A percentile compares a stretch with the other conserved stretches of the same genome.
These are phyloP conservation scores for Caenorhabditis auriculariae DNA, from an alignment of 2,888 invertebrate species.

Conservation along the genomic window DNA sequence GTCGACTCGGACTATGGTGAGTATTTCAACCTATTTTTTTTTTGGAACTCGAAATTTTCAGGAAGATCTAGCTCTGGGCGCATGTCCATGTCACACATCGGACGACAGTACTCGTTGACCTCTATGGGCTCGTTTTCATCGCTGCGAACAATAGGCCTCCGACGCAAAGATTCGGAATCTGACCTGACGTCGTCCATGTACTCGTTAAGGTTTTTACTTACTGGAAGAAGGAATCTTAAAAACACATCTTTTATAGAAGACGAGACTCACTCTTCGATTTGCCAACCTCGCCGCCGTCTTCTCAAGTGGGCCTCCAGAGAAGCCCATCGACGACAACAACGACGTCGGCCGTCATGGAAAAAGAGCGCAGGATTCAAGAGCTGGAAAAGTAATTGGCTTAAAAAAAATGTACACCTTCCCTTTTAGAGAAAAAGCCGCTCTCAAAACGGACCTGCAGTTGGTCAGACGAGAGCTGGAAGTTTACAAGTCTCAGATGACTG, in stretches of 20 bases:
- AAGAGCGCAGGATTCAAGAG: constrained; percentile 47
- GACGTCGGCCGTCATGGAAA: constrained; percentile 44
- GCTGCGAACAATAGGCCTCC: constrained; percentile 33
- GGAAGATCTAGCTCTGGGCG: constrained; percentile 31
- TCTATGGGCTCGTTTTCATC: constrained; percentile 42
- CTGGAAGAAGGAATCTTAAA: too few species aligned
- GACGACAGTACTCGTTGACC: constrained; percentile 43
- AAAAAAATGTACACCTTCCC: not conserved
- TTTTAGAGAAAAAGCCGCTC: constrained; percentile 27
- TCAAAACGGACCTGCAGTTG: constrained; percentile 50
- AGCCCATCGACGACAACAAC: constrained; percentile 42
- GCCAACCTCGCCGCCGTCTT: constrained; percentile 12
- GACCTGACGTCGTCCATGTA: constrained; percentile 38
- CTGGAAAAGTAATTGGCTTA: constrained; percentile 35
- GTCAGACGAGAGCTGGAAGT: constrained; percentile 54
- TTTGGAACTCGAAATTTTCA: not conserved
- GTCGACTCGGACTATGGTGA: constrained; percentile 57
- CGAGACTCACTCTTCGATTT: constrained; percentile 28
- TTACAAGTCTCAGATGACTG: constrained; percentile 52
- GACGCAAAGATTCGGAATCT: constrained; percentile 32
- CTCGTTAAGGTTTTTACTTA: constrained; percentile 24
- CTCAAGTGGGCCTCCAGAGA: constrained; percentile 19
- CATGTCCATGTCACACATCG: constrained; percentile 29
- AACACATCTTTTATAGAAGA: constrained; percentile 11
- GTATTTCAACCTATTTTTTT: not conserved